Conservation (phyloP, 2,888 invertebrate genomes). For the Psylliodes chrysocephalus region DNA sequence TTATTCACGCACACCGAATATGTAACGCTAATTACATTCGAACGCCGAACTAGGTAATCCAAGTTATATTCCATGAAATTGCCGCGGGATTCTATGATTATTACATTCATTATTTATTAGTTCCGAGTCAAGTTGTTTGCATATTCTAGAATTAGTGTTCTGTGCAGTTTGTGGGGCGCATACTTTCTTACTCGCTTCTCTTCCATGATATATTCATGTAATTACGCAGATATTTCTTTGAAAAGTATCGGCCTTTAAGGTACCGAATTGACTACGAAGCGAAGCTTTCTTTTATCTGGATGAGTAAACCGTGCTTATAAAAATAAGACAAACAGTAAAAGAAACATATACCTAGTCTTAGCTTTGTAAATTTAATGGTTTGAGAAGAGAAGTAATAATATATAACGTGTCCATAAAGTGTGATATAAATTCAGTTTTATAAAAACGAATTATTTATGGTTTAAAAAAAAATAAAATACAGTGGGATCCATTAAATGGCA, state of each 20-base stretch:
- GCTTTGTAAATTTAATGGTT: too few species aligned
- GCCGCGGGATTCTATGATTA: conserved; percentile 48
- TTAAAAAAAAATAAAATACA: too few species aligned
- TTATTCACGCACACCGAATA: conserved; percentile 49
- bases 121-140: conserved; percentile 35
- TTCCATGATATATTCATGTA: conserved; percentile 27
- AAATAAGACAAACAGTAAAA: too few species aligned
- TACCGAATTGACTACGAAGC: background rate
- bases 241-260: conserved; percentile 16
- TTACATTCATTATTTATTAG: conserved; percentile 50
- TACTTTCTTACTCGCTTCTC: conserved; percentile 15
- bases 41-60: conserved; percentile 45
- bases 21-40: conserved; percentile 48
- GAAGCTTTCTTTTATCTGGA: too few species aligned
- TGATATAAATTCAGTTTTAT: too few species aligned
- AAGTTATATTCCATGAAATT: conserved; percentile 49
- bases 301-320: too few species aligned
- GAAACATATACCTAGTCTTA: too few species aligned
- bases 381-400: too few species aligned
- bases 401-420: too few species aligned
- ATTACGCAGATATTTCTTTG: conserved; percentile 15
- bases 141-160: conserved; percentile 33
- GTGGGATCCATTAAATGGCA: too few species aligned
- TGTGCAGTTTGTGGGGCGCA: conserved; percentile 25
- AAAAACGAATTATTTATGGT: too few species aligned